Evolutionary conservation across 2,797 vertebrate genomes (phyloP).

Genomic region (Gymnothorax reevesii): DNA sequence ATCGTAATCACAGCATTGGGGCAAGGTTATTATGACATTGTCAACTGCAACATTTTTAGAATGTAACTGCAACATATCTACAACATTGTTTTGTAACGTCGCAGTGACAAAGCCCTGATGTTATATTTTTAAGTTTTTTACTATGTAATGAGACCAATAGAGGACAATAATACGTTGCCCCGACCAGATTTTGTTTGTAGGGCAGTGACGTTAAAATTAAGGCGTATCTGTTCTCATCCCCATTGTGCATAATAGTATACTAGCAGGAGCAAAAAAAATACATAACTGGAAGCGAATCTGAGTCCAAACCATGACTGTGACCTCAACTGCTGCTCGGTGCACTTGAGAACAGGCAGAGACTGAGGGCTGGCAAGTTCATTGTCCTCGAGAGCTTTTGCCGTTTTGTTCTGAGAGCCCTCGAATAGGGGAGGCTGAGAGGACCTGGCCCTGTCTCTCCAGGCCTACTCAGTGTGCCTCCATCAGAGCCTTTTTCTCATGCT

Average conservation of each 20-base stretch:
- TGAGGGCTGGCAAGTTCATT: neutral
- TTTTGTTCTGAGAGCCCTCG: neutral
- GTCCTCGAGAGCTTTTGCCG: neutral
- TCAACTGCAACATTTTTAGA: too few species aligned
- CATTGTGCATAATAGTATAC: neutral
- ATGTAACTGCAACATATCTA: too few species aligned
- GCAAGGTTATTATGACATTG: too few species aligned
- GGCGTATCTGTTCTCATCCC: neutral
- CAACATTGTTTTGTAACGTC: too few species aligned
- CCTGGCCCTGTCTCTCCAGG: neutral
- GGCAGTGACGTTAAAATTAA: neutral
- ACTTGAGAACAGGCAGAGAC: neutral
- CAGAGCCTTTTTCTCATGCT: slow-evolving; percentile 12
- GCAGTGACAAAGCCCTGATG: too few species aligned
- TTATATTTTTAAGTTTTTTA: too few species aligned
- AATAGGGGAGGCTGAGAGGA: neutral
- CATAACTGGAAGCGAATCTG: neutral
- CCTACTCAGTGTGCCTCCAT: neutral
- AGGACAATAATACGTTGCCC: too few species aligned
- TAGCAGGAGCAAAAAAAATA: neutral
- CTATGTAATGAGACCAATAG: too few species aligned
- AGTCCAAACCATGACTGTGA: neutral
- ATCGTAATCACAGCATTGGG: too few species aligned
- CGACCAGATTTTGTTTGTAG: too few species aligned
- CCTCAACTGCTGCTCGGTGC: neutral